A percentile compares a stretch with the other conserved stretches of the same genome.
phyloP scores from a whole-genome alignment of 2,797 vertebrate species.

The Vultur gryphus region DNA sequence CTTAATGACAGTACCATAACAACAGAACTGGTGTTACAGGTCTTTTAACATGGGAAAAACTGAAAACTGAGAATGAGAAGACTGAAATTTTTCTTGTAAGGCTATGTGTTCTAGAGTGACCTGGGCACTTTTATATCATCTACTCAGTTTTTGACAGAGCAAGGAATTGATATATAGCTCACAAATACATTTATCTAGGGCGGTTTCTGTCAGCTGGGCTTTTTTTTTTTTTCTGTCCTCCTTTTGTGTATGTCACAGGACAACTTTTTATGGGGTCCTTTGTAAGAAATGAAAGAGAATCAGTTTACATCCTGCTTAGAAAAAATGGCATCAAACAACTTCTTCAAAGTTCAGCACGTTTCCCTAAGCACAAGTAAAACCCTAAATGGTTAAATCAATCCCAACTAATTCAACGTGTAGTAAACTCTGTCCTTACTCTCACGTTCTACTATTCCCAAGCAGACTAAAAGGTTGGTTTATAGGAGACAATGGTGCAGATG shows the following conservation, averaged over 20 bases:
- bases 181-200: background rate
- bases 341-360: slow-evolving; percentile 14
- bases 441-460: slow-evolving; percentile 32
- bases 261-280: slow-evolving; percentile 39
- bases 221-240: background rate
- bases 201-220: background rate
- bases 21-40: background rate
- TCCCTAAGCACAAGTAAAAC: slow-evolving; percentile 1
- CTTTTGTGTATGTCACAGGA: background rate
- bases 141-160: background rate
- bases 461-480: slow-evolving; percentile 32
- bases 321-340: slow-evolving; percentile 7
- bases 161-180: background rate
- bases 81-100: background rate
- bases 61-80: background rate
- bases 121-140: background rate
- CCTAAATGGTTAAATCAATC: slow-evolving; percentile 16
- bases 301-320: background rate
- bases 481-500: slow-evolving; percentile 14
- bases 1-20: background rate
- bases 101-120: background rate
- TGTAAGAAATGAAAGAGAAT: slow-evolving; percentile 16
- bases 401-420: background rate
- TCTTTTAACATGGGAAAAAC: background rate
- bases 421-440: slow-evolving; percentile 49